These are phyloP conservation scores for Centropus unirufus DNA, from an alignment of 2,113 vertebrate species.

Conservation along the genomic window DNA sequence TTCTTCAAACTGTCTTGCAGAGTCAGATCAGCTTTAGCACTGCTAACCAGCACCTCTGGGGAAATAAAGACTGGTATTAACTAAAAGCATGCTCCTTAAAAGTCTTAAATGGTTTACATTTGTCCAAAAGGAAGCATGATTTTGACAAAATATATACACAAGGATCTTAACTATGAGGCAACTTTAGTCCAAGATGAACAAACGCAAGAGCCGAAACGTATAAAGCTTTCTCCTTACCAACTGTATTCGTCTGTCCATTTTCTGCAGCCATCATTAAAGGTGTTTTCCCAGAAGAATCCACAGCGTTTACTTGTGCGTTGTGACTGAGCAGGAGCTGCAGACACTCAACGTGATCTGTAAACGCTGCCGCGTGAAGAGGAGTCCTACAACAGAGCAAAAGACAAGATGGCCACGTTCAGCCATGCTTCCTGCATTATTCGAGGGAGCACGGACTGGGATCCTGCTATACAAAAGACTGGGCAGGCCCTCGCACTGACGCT, in stretches of 20 bases:
- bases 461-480: neutral
- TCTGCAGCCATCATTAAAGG: constrained; percentile 98
- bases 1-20: constrained; percentile 95
- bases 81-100: constrained; percentile 13
- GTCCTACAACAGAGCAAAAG: constrained; percentile 78
- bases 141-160: neutral
- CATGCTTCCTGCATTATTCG: neutral
- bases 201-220: neutral
- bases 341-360: constrained; percentile 97
- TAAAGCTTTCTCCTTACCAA: constrained; percentile 83
- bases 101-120: constrained; percentile 10
- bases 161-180: neutral
- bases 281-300: constrained; percentile 91
- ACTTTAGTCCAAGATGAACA: neutral
- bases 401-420: neutral
- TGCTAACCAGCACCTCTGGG: constrained; percentile 96
- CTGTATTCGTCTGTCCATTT: constrained; percentile 95
- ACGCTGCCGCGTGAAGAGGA: constrained; percentile 96
- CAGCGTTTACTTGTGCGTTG: constrained; percentile 91
- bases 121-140: constrained; percentile 6
- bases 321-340: constrained; percentile 96
- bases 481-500: neutral
- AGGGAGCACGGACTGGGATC: neutral
- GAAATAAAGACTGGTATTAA: constrained; percentile 56
- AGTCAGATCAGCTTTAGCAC: constrained; percentile 96